Evolutionary conservation across 2,888 invertebrate genomes (phyloP).

Genomic region (Diplazon laetatorius): DNA sequence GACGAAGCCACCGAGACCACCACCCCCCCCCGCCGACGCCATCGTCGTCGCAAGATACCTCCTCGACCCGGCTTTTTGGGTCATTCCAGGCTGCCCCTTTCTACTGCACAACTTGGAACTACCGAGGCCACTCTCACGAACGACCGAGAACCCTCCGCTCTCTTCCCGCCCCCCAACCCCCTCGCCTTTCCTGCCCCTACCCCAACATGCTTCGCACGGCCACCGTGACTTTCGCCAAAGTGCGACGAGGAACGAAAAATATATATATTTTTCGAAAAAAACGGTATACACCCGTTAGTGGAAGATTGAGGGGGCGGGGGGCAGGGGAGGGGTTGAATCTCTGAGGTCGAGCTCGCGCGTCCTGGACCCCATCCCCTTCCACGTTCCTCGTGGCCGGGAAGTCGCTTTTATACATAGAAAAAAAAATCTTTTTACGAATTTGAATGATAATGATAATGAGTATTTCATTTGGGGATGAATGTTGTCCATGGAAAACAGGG

Average conservation of each 20-base stretch:
- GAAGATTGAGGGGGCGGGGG: conserved; percentile 17
- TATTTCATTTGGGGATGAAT: too few relatives aligned
- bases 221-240: conserved; percentile 10
- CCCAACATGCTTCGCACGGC: not conserved
- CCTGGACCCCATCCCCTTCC: conserved; percentile 58
- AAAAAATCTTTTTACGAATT: not conserved
- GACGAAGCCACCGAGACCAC: conserved; percentile 42
- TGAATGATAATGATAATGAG: too few relatives aligned
- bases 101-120: conserved; percentile 39
- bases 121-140: conserved; percentile 31
- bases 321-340: conserved; percentile 13
- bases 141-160: conserved; percentile 7
- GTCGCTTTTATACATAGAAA: conserved; percentile 33
- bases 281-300: conserved; percentile 50
- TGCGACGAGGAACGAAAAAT: conserved; percentile 37
- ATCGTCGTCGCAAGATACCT: conserved; percentile 24
- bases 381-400: conserved; percentile 42
- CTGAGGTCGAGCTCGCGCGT: conserved; percentile 37
- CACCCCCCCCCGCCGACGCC: not conserved
- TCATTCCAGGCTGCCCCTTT: conserved; percentile 60
- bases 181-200: too few relatives aligned
- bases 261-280: not conserved
- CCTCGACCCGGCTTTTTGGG: conserved; percentile 61
- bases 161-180: conserved; percentile 1
- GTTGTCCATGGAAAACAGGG: too few relatives aligned